Evolutionary conservation across 1,140 invertebrate genomes (phyloP).

Genomic region (Ylistrum balloti): DNA sequence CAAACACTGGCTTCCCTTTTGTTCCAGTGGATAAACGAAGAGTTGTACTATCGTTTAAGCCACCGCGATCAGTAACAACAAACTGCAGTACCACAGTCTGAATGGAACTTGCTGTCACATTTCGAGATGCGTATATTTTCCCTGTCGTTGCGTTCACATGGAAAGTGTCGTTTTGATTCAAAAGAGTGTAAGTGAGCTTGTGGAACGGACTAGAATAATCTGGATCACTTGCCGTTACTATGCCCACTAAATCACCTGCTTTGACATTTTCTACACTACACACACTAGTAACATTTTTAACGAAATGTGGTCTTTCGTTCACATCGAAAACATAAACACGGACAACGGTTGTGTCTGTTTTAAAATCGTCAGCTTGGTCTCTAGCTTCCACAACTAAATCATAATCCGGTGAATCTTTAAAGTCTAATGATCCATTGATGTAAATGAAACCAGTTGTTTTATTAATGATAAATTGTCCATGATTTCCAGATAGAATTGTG

Average conservation of each 20-base stretch:
- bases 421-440: constrained; percentile 57
- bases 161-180: constrained; percentile 42
- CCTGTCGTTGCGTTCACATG: constrained; percentile 42
- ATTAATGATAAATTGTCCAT: constrained; percentile 59
- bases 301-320: constrained; percentile 66
- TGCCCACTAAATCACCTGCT: not conserved
- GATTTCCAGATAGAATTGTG: constrained; percentile 44
- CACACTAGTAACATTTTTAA: constrained; percentile 47
- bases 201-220: not conserved
- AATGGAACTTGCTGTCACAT: not conserved
- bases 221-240: constrained; percentile 49
- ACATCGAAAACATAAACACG: constrained; percentile 64
- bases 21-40: constrained; percentile 42
- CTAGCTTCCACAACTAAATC: constrained; percentile 56
- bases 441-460: constrained; percentile 59
- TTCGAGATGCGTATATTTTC: constrained; percentile 8
- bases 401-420: constrained; percentile 53
- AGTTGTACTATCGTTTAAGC: constrained; percentile 44
- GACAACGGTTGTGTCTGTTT: constrained; percentile 54
- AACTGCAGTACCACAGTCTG: not conserved
- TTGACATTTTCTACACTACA: constrained; percentile 46
- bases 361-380: constrained; percentile 63
- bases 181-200: not conserved
- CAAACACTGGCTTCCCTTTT: constrained; percentile 44
- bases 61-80: constrained; percentile 46